Evolutionary conservation across 2,797 vertebrate genomes (phyloP).

Genomic region (Anguilla obscura): DNA sequence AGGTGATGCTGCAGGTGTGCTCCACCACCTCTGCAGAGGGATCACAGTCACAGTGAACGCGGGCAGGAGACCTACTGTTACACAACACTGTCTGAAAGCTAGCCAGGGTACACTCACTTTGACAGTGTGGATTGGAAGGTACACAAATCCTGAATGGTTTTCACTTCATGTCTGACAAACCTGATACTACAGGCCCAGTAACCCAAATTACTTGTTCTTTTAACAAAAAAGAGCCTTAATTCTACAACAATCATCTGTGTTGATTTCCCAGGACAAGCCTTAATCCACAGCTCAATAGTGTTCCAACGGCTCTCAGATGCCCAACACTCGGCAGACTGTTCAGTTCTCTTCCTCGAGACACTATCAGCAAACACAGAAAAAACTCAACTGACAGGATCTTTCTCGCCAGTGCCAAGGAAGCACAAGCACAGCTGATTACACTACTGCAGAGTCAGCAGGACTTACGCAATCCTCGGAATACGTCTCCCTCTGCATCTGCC

Average conservation of each 20-base stretch:
- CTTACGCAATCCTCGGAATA: conserved; percentile 97
- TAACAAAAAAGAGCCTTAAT: neutral
- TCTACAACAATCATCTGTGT: neutral
- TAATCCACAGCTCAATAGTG: neutral
- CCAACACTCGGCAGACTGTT: neutral
- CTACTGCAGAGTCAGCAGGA: conserved; percentile 35
- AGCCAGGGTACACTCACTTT: neutral
- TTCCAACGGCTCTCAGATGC: neutral
- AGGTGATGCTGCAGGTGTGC: conserved; percentile 92
- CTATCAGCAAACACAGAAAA: neutral
- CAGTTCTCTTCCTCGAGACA: neutral
- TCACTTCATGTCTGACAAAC: neutral
- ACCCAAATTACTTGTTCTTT: neutral
- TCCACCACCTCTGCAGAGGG: conserved; percentile 90
- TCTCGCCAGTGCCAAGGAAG: neutral
- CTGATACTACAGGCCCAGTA: neutral
- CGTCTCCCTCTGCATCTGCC: conserved; percentile 94
- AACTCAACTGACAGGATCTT: neutral
- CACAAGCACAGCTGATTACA: neutral
- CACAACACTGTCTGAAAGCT: neutral
- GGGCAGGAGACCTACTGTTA: neutral
- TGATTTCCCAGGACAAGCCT: neutral
- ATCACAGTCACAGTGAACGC: conserved; percentile 17
- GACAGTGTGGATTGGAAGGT: neutral
- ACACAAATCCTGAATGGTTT: neutral